phyloP scores from a whole-genome alignment of 2,888 invertebrate genomes.

The Chrysolina americana region DNA sequence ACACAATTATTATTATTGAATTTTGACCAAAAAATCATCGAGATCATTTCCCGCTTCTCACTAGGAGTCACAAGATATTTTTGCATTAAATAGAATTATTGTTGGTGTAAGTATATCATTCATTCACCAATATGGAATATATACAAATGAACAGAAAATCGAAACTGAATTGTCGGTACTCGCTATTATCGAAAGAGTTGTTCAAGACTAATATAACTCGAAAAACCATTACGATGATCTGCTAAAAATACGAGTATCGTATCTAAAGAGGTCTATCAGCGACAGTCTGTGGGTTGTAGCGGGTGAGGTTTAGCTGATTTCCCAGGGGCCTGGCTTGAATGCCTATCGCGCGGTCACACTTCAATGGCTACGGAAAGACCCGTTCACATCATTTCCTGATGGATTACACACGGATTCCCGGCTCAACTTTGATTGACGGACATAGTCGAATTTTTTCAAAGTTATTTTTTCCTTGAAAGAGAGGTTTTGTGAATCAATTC shows the following conservation, averaged over 20 bases:
- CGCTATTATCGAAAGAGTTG: not conserved
- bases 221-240: constrained; percentile 47
- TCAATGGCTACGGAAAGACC: constrained; percentile 67
- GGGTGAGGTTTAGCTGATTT: constrained; percentile 64
- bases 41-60: no score
- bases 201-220: constrained; percentile 42
- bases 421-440: constrained; percentile 55
- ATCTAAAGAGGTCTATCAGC: constrained; percentile 32
- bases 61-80: no score
- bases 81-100: no score
- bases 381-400: constrained; percentile 61
- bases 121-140: no score
- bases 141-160: no score
- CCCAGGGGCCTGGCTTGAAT: constrained; percentile 66
- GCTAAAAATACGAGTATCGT: constrained; percentile 35
- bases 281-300: constrained; percentile 35
- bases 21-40: no score
- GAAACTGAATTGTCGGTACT: not conserved
- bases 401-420: constrained; percentile 57
- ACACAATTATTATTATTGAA: no score
- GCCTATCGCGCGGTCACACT: constrained; percentile 70
- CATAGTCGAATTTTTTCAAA: constrained; percentile 35
- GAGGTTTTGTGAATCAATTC: constrained; percentile 20
- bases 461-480: constrained; percentile 10
- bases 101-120: no score